Conservation (phyloP, 1,140 invertebrate species). For the Heliconius eleuchia region DNA sequence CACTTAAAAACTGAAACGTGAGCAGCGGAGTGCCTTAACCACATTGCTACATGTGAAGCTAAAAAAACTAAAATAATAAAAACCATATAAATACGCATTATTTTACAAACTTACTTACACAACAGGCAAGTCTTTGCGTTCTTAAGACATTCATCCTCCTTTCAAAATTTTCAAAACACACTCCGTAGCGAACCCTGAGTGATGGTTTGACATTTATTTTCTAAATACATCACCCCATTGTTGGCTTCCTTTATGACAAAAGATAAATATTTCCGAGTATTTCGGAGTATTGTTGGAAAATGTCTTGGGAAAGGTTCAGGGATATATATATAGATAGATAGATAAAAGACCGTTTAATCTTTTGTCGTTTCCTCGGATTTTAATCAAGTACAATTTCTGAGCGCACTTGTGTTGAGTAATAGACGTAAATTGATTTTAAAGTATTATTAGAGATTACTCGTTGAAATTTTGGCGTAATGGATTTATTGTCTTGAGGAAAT, state of each 20-base stretch:
- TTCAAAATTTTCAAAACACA: slow-evolving; percentile 24
- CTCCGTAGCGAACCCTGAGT: slow-evolving; percentile 48
- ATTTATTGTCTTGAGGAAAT: too few species aligned
- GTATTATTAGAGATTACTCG: background rate
- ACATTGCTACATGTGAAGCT: too few species aligned
- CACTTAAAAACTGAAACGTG: too few species aligned
- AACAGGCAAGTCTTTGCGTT: background rate
- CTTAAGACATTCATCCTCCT: background rate
- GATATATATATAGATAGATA: background rate
- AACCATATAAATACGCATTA: background rate
- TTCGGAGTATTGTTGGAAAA: slow-evolving; percentile 61
- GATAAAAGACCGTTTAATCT: slow-evolving; percentile 20
- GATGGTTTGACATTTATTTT: slow-evolving; percentile 74
- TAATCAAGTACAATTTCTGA: slow-evolving; percentile 20
- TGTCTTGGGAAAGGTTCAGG: slow-evolving; percentile 46
- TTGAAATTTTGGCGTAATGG: background rate
- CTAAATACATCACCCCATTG: slow-evolving; percentile 72
- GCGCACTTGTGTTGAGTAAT: background rate
- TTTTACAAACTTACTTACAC: background rate
- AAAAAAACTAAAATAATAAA: background rate
- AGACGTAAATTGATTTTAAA: background rate
- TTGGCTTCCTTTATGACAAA: slow-evolving; percentile 73
- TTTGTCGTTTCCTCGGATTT: slow-evolving; percentile 18
- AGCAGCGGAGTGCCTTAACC: too few species aligned
- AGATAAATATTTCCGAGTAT: slow-evolving; percentile 73